Evolutionary conservation across 2,797 vertebrate species (phyloP), one percentile per base, ranked within the genome.

Genomic region (Crenichthys baileyi): DNA sequence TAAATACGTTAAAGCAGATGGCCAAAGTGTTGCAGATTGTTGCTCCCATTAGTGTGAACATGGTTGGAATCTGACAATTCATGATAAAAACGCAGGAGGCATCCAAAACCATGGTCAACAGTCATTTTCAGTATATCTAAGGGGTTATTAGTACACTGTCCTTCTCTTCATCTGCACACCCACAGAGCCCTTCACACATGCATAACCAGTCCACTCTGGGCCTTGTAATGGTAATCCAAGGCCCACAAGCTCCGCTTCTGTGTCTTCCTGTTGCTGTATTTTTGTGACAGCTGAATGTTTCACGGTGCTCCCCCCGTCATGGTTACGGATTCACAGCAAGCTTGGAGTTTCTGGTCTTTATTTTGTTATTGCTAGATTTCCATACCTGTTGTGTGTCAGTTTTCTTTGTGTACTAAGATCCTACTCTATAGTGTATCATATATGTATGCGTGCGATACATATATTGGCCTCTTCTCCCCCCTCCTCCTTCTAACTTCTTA

Each of bases 261-360:
- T 93, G 84, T 90, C 77, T 88, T 88, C 87, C 87, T 94, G 81
- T 85, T 26, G 87, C 90, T 92, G 58, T 91, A 87, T 87, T 89
- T 91, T 93, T 85, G 91, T 94, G 88, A 92, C 88, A 88, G 94
- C 94, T 94, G 91, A 91, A 89, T 89, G 86, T 94, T 86, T 92
- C 87, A 92, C 96, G 96, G 96, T 97, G 96, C 96, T 95, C 91
- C 96, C 95, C 96, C 96, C 96, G 95, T 98, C 96, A 97, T 97
- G 95, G 96, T 97, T 95, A 95, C 94, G 90, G 96, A 96, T 96
- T 97, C 97, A 96, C 96, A 96, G 96, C 94, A 96, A 97, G 96
- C 95, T 97, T 97, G 96, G 96, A 96, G 95, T 97, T 95, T 96
- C 91, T 97, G 95, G 92, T 94, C 88, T 92, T 92, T 65, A 84